Conservation (phyloP, 1,140 invertebrate genomes). For the Paralvinella palmiformis region DNA sequence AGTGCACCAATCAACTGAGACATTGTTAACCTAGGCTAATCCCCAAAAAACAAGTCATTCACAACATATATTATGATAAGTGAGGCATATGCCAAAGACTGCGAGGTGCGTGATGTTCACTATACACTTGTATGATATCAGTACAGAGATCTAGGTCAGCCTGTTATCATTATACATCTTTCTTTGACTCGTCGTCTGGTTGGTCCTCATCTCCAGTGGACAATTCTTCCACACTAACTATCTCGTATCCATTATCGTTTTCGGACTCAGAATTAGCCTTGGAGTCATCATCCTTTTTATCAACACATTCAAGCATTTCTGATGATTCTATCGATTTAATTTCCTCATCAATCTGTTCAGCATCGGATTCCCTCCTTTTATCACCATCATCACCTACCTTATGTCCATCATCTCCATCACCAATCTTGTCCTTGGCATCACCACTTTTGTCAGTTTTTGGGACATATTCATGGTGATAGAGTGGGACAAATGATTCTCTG, state of each 20-base stretch:
- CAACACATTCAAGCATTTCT: conserved; percentile 24
- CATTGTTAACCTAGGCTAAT: too few relatives aligned
- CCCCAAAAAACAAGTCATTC: too few relatives aligned
- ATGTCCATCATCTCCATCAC: conserved; percentile 24
- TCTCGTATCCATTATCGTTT: conserved; percentile 54
- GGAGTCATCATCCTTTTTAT: conserved; percentile 13
- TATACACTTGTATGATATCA: too few relatives aligned
- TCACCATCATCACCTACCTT: conserved; percentile 24
- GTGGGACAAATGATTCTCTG: conserved; percentile 95
- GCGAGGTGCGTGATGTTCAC: too few relatives aligned
- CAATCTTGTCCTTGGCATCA: conserved; percentile 23
- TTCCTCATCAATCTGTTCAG: background rate
- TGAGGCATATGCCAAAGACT: too few relatives aligned
- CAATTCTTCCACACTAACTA: conserved; percentile 10
- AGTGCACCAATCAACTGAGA: too few relatives aligned
- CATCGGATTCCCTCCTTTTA: background rate
- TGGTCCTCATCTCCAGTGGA: conserved; percentile 9
- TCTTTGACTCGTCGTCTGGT: too few relatives aligned
- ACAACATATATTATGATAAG: too few relatives aligned
- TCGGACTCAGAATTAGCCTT: conserved; percentile 16
- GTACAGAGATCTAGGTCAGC: too few relatives aligned
- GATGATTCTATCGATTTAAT: too few relatives aligned
- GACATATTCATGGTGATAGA: conserved; percentile 63
- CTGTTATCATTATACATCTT: too few relatives aligned
- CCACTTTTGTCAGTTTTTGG: conserved; percentile 30